Percentiles rank a stretch among this genome's conserved stretches.
Conservation (phyloP, 1,140 invertebrate genomes). For the Venustaconcha ellipsiformis region DNA sequence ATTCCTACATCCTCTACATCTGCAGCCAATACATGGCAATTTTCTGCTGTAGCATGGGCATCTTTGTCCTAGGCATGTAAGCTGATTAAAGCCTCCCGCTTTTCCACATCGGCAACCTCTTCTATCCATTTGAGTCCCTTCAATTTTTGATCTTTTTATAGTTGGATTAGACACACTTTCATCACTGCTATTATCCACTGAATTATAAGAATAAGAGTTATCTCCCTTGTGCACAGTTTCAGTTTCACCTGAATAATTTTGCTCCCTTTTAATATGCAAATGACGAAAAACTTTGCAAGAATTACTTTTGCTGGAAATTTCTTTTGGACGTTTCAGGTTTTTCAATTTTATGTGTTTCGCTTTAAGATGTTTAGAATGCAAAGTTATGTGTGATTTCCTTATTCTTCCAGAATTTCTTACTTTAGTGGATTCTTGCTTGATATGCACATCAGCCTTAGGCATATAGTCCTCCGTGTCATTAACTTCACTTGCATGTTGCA, state of each 20-base stretch:
- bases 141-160: constrained; percentile 24
- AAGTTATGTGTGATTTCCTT: too few species aligned
- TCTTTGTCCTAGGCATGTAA: constrained; percentile 92
- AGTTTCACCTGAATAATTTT: neutral
- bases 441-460: too few species aligned
- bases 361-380: too few species aligned
- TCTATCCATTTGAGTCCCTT: constrained; percentile 24
- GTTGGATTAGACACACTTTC: constrained; percentile 13
- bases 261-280: neutral
- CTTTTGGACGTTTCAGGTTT: constrained; percentile 14
- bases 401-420: too few species aligned
- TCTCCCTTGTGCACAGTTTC: neutral
- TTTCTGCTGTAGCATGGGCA: constrained; percentile 91
- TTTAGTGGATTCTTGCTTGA: too few species aligned
- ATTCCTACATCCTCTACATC: constrained; percentile 91
- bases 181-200: constrained; percentile 3
- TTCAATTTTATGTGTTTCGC: neutral
- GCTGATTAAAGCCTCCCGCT: constrained; percentile 87
- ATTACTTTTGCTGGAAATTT: constrained; percentile 15
- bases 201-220: neutral
- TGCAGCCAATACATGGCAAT: constrained; percentile 85
- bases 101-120: constrained; percentile 88
- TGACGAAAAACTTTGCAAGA: neutral
- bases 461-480: neutral
- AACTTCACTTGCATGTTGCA: constrained; percentile 18